These are phyloP conservation scores for Drosophila anceps DNA, from an alignment of 2,888 invertebrate species.

Conservation along the genomic window DNA sequence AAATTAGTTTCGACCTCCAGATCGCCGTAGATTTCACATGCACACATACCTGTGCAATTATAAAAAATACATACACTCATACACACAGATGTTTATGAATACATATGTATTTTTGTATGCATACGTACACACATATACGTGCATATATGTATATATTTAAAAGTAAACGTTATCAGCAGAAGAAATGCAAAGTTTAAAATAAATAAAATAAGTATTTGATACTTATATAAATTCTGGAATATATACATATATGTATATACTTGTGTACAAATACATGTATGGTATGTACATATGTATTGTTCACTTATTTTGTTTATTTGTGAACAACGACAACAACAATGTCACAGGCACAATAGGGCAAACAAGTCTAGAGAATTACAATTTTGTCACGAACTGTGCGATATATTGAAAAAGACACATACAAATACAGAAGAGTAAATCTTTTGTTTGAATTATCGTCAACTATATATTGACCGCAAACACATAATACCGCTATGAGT, in stretches of 20 bases:
- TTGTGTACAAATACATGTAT: background rate
- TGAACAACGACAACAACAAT: constrained; percentile 1
- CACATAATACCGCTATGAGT: too few relatives aligned
- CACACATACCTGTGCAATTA: background rate
- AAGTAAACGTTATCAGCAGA: background rate
- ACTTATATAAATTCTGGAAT: background rate
- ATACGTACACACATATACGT: background rate
- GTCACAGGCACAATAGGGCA: background rate
- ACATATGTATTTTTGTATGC: background rate
- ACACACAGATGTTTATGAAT: background rate
- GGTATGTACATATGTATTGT: background rate
- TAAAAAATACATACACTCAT: background rate
- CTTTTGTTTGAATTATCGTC: background rate
- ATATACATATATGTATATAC: background rate
- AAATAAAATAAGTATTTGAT: background rate
- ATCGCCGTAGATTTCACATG: background rate
- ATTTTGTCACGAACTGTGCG: constrained; percentile 2
- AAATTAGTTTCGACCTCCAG: background rate
- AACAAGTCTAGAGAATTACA: background rate
- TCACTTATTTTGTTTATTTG: background rate
- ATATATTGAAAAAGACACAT: background rate
- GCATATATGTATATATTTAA: background rate
- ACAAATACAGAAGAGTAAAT: background rate
- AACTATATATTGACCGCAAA: background rate
- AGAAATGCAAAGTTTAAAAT: constrained; percentile 1